A percentile compares a stretch with the other conserved stretches of the same genome.
Evolutionary conservation across 1,140 invertebrate species (phyloP).

Genomic region (Aphelinus atriplicis): DNA sequence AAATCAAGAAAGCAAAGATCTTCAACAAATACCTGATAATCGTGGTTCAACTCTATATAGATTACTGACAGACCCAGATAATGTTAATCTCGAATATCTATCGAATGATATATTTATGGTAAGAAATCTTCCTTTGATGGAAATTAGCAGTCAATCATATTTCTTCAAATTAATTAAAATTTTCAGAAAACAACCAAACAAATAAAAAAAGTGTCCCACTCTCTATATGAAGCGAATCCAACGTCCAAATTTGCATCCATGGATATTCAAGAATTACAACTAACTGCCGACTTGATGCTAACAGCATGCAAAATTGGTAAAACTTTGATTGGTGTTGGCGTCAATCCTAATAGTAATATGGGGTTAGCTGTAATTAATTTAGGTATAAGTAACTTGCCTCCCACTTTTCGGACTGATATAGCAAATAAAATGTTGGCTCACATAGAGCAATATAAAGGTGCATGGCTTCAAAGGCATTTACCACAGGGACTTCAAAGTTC

Average conservation of each 20-base stretch:
- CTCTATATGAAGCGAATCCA: conserved; percentile 63
- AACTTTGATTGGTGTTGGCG: conserved; percentile 69
- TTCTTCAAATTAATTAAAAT: conserved; percentile 38
- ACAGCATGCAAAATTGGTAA: conserved; percentile 73
- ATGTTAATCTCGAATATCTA: conserved; percentile 71
- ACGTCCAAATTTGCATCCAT: conserved; percentile 62
- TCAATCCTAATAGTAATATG: conserved; percentile 72
- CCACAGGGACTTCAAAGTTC: conserved; percentile 69
- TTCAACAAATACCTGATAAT: conserved; percentile 70
- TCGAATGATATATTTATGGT: conserved; percentile 71
- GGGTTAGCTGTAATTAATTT: conserved; percentile 73
- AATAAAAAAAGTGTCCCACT: conserved; percentile 68
- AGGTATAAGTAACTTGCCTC: conserved; percentile 71
- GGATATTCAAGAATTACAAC: conserved; percentile 69
- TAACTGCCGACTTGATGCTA: conserved; percentile 73
- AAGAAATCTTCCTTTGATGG: conserved; percentile 33
- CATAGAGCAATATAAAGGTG: conserved; percentile 70
- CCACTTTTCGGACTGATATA: conserved; percentile 73
- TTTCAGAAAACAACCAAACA: conserved; percentile 71
- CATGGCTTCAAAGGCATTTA: conserved; percentile 69
- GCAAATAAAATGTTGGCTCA: conserved; percentile 74
- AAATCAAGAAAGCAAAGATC: conserved; percentile 64
- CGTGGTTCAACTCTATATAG: conserved; percentile 73
- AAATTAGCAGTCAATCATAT: conserved; percentile 11
- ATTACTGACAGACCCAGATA: conserved; percentile 72